A percentile compares a stretch with the other conserved stretches of the same genome.
These are phyloP conservation scores for Sinotaia quadrata DNA, from an alignment of 2,888 invertebrate genomes.

Conservation along the genomic window DNA sequence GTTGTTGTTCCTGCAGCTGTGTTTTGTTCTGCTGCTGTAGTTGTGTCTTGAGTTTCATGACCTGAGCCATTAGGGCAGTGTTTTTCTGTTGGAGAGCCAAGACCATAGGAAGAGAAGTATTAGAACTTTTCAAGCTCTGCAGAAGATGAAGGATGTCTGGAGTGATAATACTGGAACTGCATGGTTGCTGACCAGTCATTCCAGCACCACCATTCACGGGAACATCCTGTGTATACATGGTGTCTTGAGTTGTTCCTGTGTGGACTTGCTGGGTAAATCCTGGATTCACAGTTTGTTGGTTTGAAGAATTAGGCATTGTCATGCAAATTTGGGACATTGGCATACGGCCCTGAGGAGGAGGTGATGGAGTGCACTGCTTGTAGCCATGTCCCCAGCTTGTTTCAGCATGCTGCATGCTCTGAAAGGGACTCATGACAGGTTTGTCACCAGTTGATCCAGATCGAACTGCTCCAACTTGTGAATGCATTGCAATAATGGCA, in stretches of 20 bases:
- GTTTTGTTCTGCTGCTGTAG: slow-evolving; percentile 46
- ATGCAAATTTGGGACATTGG: slow-evolving; percentile 41
- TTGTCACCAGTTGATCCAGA: slow-evolving; percentile 29
- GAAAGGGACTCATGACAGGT: slow-evolving; percentile 25
- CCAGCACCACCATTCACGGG: slow-evolving; percentile 52
- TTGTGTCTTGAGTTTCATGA: slow-evolving; percentile 83
- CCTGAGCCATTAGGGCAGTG: slow-evolving; percentile 95
- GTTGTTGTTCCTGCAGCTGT: slow-evolving; percentile 55
- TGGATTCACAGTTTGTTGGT: slow-evolving; percentile 48
- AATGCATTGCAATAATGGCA: slow-evolving; percentile 48
- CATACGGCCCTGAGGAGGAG: slow-evolving; percentile 37
- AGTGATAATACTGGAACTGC: slow-evolving; percentile 36
- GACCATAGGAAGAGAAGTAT: slow-evolving; percentile 92
- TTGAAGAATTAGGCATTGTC: slow-evolving; percentile 37
- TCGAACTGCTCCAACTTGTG: slow-evolving; percentile 43
- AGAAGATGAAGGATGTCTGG: slow-evolving; percentile 79
- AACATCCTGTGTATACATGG: slow-evolving; percentile 43
- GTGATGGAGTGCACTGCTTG: slow-evolving; percentile 22
- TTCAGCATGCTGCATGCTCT: slow-evolving; percentile 31
- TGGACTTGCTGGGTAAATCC: slow-evolving; percentile 48
- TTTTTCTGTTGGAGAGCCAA: slow-evolving; percentile 92
- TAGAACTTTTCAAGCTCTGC: slow-evolving; percentile 90
- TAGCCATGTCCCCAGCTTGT: slow-evolving; percentile 23
- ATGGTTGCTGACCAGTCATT: slow-evolving; percentile 55
- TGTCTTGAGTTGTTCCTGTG: slow-evolving; percentile 32